These are phyloP conservation scores for Colletes latitarsis DNA, from an alignment of 1,140 invertebrate genomes.

Conservation along the genomic window DNA sequence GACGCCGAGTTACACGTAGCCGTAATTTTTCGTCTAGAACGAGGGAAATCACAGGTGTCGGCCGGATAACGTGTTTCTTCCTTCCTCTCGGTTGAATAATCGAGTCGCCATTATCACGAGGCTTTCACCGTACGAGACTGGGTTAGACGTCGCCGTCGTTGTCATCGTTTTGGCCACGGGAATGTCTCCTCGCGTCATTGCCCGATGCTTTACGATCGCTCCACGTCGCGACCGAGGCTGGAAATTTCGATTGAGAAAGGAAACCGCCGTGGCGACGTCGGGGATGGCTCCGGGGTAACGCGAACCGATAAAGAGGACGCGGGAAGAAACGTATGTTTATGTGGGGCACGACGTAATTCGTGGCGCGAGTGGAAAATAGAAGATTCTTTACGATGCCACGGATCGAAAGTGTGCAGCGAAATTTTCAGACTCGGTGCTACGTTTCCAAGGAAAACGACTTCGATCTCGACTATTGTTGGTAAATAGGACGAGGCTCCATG, in stretches of 20 bases:
- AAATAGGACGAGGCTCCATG: too few relatives aligned
- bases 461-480: too few relatives aligned
- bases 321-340: neutral
- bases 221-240: neutral
- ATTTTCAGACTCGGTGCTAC: neutral
- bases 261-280: neutral
- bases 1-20: constrained; percentile 58
- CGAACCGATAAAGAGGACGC: neutral
- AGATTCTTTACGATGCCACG: neutral
- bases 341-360: neutral
- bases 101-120: constrained; percentile 34
- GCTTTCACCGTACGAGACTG: neutral
- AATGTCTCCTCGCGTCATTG: neutral
- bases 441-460: neutral
- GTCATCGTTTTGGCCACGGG: neutral
- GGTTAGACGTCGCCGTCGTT: constrained; percentile 6
- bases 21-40: constrained; percentile 61
- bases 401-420: neutral
- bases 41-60: constrained; percentile 18
- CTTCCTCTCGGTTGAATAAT: constrained; percentile 41
- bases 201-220: neutral
- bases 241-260: neutral
- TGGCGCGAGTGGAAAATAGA: neutral
- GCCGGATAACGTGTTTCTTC: constrained; percentile 33
- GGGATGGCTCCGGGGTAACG: too few relatives aligned